Base-by-base conservation (phyloP, 2,113 vertebrate species). In the Megaceryle maxima region DNA sequence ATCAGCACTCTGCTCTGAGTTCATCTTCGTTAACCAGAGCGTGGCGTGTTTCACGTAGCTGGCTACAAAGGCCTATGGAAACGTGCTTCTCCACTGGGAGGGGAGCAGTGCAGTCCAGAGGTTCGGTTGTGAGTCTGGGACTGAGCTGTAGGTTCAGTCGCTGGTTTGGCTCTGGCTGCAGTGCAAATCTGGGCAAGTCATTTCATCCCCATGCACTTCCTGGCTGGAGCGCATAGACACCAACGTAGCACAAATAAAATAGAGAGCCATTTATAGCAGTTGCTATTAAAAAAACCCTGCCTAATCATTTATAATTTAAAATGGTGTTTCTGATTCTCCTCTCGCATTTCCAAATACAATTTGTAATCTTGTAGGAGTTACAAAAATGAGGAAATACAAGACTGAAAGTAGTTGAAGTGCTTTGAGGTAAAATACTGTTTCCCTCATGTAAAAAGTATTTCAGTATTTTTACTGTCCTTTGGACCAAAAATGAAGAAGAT, bases 401-500 rank as follows among this genome's bases (percentile, higher is more conserved):
- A 66, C 19, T 62, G 67, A 90, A 91, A 93, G 56, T 66, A 60
- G 33, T 55, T 85, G 5, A 85, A 95, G 66, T 28, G 53, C 50
- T 95, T 63, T 43, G 56, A 90, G 76, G 60, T 72, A 81, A 91
- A 92, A 82, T n/a, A 74, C 53, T 48, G 16, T 48, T 56, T 81
- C 77, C 48, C 35, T 91, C 69, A 14, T 83, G 46, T 75, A 66
- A 83, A 69, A 57, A 56, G 35, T 50, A 88, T 60, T 22, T 90
- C 62, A 33, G 64, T 96, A 72, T 90, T 95, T 95, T 83, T 96
- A 46, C 44, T 92, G 88, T 66, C 80, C 87, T 93, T 87, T 2
- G 3, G 25, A 69, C 31, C 19, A 79, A 43, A 75, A 88, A 13
- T 77, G 73, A 88, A 90, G 80, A 63, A 93, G 94, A 83, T 87